A percentile compares a stretch with the other conserved stretches of the same genome.
These are phyloP conservation scores for Cabera pusaria DNA, from an alignment of 2,888 invertebrate genomes.

Conservation along the genomic window DNA sequence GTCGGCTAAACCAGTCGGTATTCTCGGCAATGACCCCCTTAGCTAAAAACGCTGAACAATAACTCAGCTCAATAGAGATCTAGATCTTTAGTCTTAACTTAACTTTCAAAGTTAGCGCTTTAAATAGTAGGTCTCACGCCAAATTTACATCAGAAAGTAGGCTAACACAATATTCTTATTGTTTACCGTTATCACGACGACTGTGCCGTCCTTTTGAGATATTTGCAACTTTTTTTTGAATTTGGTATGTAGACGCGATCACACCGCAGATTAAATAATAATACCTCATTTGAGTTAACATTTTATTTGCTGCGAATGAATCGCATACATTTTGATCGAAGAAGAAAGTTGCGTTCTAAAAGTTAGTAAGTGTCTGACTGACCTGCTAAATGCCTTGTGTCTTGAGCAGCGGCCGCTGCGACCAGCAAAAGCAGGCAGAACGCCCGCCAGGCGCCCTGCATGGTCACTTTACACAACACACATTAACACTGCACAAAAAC, in stretches of 20 bases:
- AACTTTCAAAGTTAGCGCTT: slow-evolving; percentile 9
- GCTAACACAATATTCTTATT: slow-evolving; percentile 22
- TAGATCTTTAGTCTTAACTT: slow-evolving; percentile 7
- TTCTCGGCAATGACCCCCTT: slow-evolving; percentile 12
- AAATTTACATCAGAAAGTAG: slow-evolving; percentile 23
- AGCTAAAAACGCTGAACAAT: slow-evolving; percentile 1
- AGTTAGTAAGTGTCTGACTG: slow-evolving; percentile 23
- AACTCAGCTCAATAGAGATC: not conserved
- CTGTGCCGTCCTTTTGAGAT: slow-evolving; percentile 5
- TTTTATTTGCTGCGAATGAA: too few relatives aligned
- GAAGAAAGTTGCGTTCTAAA: slow-evolving; percentile 6
- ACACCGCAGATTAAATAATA: too few relatives aligned
- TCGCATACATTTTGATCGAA: not conserved
- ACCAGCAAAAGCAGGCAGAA: slow-evolving; percentile 68
- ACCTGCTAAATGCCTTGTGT: slow-evolving; percentile 78
- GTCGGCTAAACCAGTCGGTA: slow-evolving; percentile 2
- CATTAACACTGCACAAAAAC: slow-evolving; percentile 54
- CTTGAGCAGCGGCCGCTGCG: slow-evolving; percentile 61
- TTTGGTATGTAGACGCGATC: too few relatives aligned
- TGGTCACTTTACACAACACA: slow-evolving; percentile 65
- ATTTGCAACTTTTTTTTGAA: not conserved
- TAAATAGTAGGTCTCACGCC: slow-evolving; percentile 22
- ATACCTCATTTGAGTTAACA: too few relatives aligned
- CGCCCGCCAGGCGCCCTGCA: slow-evolving; percentile 77
- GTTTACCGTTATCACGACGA: slow-evolving; percentile 20